Percentiles rank a stretch among this genome's conserved stretches.
phyloP scores from a whole-genome alignment of 2,797 vertebrate species.

The Sebastes variabilis region DNA sequence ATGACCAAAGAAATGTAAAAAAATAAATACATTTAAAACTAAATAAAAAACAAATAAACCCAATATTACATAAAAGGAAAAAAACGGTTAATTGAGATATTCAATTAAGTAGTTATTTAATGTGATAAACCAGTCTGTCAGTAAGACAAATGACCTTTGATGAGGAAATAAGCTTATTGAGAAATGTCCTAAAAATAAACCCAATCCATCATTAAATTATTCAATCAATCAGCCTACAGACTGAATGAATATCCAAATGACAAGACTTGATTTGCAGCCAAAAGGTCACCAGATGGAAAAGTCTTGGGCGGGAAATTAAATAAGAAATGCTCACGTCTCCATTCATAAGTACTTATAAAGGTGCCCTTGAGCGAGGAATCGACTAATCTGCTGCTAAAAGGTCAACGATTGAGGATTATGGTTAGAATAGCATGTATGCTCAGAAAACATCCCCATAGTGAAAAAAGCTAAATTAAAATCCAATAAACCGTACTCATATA shows the following conservation, averaged over 20 bases:
- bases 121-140: background rate
- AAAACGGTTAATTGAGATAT: background rate
- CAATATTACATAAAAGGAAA: background rate
- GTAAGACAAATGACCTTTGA: background rate
- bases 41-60: background rate
- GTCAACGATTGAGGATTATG: background rate
- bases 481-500: too few relatives aligned
- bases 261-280: background rate
- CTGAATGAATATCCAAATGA: background rate
- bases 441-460: background rate
- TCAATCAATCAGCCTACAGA: background rate
- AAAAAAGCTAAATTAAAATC: background rate
- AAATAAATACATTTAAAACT: background rate
- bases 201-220: background rate
- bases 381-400: conserved; percentile 1
- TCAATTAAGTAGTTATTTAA: background rate
- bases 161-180: background rate
- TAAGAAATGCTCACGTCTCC: background rate
- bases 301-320: background rate
- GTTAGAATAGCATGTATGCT: background rate
- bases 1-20: background rate
- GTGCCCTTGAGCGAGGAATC: background rate
- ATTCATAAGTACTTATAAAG: background rate
- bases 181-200: conserved; percentile 1
- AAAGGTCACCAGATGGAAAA: conserved; percentile 1